Evolutionary conservation across 2,888 invertebrate species (phyloP).

Genomic region (Sinohyriopsis cumingii): DNA sequence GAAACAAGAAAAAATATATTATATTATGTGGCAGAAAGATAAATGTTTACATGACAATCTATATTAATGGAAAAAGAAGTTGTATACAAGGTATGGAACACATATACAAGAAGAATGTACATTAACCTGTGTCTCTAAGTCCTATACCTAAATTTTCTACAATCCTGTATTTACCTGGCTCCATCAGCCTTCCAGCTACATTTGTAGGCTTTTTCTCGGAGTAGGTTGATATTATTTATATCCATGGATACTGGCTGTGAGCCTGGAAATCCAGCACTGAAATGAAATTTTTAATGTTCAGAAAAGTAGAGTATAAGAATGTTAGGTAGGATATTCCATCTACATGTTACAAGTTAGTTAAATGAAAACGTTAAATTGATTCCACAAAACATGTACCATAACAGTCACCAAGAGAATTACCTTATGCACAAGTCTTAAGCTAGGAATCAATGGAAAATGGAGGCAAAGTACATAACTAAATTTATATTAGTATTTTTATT

Average conservation of each 20-base stretch:
- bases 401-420: not conserved
- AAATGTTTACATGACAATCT: too few species aligned
- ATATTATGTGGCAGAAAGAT: too few species aligned
- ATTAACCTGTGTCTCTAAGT: too few species aligned
- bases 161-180: slow-evolving; percentile 78
- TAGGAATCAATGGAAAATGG: slow-evolving; percentile 2
- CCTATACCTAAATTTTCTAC: too few species aligned
- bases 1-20: too few species aligned
- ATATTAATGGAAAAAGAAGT: too few species aligned
- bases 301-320: not conserved
- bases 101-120: too few species aligned
- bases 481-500: too few species aligned
- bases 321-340: not conserved
- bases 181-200: slow-evolving; percentile 99
- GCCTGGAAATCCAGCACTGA: slow-evolving; percentile 87
- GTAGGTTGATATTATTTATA: slow-evolving; percentile 81
- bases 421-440: slow-evolving; percentile 2
- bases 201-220: slow-evolving; percentile 88
- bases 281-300: not conserved
- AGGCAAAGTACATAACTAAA: too few species aligned
- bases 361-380: not conserved
- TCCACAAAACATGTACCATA: too few species aligned
- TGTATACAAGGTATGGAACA: too few species aligned
- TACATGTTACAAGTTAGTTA: not conserved
- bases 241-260: slow-evolving; percentile 99